Conservation (phyloP, 2,113 vertebrate species). For the Amphilophus citrinellus region DNA sequence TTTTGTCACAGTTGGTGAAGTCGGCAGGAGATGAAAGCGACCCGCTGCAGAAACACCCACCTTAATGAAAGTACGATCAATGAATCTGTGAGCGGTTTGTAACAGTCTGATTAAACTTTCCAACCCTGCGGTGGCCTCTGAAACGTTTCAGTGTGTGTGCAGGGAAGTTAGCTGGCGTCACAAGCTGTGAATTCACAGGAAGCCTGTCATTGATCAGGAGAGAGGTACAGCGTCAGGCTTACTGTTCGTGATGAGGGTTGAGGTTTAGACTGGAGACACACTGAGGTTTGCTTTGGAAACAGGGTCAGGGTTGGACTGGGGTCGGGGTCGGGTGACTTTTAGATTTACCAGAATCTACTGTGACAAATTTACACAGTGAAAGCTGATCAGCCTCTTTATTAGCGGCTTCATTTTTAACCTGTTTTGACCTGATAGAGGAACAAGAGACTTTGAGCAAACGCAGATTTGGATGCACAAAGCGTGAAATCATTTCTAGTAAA, state of each 20-base stretch:
- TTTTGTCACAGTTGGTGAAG: neutral
- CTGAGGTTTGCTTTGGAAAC: constrained; percentile 42
- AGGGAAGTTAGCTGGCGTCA: constrained; percentile 8
- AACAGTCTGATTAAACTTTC: neutral
- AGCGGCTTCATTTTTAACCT: neutral
- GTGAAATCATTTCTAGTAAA: neutral
- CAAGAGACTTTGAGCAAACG: neutral
- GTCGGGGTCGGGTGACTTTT: neutral
- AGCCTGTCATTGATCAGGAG: neutral
- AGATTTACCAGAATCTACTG: constrained; percentile 35
- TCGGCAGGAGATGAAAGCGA: neutral
- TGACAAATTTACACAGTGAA: neutral
- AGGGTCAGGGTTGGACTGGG: neutral
- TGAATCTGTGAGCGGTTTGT: neutral
- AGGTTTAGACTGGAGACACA: neutral
- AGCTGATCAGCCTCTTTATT: neutral
- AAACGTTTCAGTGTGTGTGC: neutral
- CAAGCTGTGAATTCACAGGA: constrained; percentile 2
- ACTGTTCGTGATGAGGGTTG: neutral
- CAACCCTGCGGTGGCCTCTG: neutral
- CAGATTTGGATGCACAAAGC: neutral
- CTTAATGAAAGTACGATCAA: neutral
- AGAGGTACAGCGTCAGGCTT: constrained; percentile 15
- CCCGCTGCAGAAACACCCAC: neutral
- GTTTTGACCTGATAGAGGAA: neutral